phyloP scores from a whole-genome alignment of 2,113 vertebrate species.

The Atherinomorus stipes region DNA sequence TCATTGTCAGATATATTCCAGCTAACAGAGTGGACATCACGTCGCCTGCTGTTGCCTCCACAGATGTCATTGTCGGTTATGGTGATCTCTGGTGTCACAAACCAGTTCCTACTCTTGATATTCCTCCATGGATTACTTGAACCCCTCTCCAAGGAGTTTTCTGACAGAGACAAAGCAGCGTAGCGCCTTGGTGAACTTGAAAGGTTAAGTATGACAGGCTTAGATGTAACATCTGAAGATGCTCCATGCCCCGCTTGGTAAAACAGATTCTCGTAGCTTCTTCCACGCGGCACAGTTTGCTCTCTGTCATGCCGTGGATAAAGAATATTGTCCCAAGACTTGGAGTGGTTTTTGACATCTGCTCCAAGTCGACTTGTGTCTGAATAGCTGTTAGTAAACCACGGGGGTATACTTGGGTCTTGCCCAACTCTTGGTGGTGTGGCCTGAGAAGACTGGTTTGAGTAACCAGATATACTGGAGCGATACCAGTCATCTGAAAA shows the following conservation, averaged over 20 bases:
- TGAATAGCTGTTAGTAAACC: conserved; percentile 82
- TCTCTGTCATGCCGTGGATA: conserved; percentile 84
- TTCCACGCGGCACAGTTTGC: conserved; percentile 87
- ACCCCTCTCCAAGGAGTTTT: conserved; percentile 90
- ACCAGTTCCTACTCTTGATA: conserved; percentile 87
- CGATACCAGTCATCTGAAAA: conserved; percentile 89
- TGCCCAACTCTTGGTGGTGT: conserved; percentile 76
- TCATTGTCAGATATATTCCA: conserved; percentile 83
- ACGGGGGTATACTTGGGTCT: conserved; percentile 82
- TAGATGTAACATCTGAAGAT: conserved; percentile 84
- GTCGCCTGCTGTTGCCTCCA: conserved; percentile 77
- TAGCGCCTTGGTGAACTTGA: conserved; percentile 96
- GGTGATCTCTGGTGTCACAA: conserved; percentile 95
- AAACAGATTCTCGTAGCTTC: conserved; percentile 94
- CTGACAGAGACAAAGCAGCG: conserved; percentile 92
- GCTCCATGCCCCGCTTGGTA: conserved; percentile 83
- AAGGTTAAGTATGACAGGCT: conserved; percentile 93
- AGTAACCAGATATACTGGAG: conserved; percentile 80
- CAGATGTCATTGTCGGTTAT: conserved; percentile 96
- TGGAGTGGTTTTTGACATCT: conserved; percentile 91
- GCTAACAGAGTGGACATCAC: conserved; percentile 83
- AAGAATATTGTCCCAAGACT: conserved; percentile 97
- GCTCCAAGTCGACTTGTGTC: conserved; percentile 83
- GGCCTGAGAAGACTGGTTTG: conserved; percentile 84
- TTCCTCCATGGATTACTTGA: conserved; percentile 80